Evolutionary conservation across 1,140 invertebrate genomes (phyloP), one percentile per base, ranked within the genome.

Genomic region (Melanaphis sacchari): DNA sequence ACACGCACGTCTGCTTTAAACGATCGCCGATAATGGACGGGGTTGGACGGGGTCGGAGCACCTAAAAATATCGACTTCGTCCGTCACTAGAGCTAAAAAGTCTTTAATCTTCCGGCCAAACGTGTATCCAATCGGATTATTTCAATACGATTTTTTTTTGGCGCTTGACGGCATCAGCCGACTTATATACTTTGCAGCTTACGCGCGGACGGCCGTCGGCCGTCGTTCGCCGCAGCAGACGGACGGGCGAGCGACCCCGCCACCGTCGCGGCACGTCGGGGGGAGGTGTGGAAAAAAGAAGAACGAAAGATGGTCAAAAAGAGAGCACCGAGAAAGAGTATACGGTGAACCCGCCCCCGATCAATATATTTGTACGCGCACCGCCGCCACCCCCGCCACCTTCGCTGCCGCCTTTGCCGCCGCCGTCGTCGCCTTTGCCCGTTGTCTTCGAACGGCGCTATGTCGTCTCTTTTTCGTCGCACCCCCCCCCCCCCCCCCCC

Each of bases 301-400:
- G 46, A 90, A 82, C 43, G 91, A 93, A 93, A 93, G 91, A 93
- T 54, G 81, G 91, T 92, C 91, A 92, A 92, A 93, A 93, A 93
- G 91, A 93, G 81, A 85, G 91, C 36, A 49, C 46, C 1, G 52
- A 40, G 43, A 84, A 84, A 84, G 91, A 88, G 85, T 46, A 31
- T 11, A 81, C 4, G 26, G 46, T 76, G 54, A 49, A n/a, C 76
- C 91, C 81, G 81, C 91, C 91, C 91, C 81, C 91, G 91, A 93
- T 93, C 91, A 93, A 93, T 93, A 93, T 93, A 93, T 93, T 93
- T 93, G 46, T 93, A 31, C 81, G 52, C 24, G 6, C 76, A 36
- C 90, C 26, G 66, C 43, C 66, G 59, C 31, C n/a, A n/a, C n/a
- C n/a, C n/a, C 38, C 90, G 59, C 76, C 90, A 41, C 43, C 59